phyloP scores from a whole-genome alignment of 30 jellyfish, hydroid and myxozoan species.

The Aurelia coerulea region DNA sequence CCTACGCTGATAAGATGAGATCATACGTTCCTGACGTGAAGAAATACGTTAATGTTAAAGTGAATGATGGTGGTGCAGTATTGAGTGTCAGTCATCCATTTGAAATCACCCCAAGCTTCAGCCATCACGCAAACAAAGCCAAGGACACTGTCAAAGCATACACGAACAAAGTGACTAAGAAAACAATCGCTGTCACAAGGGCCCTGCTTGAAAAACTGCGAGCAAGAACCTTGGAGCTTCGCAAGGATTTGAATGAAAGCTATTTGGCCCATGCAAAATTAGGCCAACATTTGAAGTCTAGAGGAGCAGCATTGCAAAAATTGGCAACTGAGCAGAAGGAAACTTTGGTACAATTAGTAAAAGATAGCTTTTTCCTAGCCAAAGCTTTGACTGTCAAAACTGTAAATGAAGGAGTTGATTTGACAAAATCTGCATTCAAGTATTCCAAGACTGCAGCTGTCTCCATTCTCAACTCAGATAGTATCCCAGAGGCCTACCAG shows the following conservation, averaged over 20 bases:
- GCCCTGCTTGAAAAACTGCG: conserved; percentile 42
- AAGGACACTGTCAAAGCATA: conserved; percentile 14
- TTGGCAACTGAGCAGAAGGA: conserved; percentile 1
- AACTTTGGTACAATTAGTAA: neutral
- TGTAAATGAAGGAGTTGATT: neutral
- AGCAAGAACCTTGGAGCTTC: conserved; percentile 66
- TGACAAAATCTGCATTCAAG: conserved; percentile 1
- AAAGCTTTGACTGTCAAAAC: neutral
- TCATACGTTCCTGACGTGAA: conserved; percentile 37
- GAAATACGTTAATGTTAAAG: conserved; percentile 57
- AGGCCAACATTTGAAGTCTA: conserved; percentile 44
- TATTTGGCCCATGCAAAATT: conserved; percentile 42
- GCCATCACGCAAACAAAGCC: conserved; percentile 39
- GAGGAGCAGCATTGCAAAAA: conserved; percentile 19
- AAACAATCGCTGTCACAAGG: conserved; percentile 20
- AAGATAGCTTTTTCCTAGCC: neutral
- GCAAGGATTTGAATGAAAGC: conserved; percentile 62
- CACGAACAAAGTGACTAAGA: conserved; percentile 41
- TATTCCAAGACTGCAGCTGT: conserved; percentile 27
- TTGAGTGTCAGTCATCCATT: conserved; percentile 62
- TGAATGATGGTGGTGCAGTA: conserved; percentile 45
- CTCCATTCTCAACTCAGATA: conserved; percentile 22
- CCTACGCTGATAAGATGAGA: conserved; percentile 14
- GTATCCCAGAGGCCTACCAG: conserved; percentile 69
- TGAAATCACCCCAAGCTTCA: conserved; percentile 75